These are phyloP conservation scores for Amphipoea lucens DNA, from an alignment of 2,888 invertebrate genomes.

Conservation along the genomic window DNA sequence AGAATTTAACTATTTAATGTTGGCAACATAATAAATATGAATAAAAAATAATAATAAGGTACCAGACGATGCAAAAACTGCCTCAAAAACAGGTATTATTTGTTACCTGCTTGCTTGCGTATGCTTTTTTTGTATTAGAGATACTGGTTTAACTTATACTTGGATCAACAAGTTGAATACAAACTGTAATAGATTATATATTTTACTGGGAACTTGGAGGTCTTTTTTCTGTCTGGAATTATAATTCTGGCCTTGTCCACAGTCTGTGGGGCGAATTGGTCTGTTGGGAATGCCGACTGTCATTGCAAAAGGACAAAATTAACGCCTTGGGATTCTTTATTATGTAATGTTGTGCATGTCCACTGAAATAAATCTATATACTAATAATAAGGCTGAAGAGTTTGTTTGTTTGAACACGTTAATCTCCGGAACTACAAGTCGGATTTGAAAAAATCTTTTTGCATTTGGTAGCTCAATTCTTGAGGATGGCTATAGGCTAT, in stretches of 20 bases:
- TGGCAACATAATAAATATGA: constrained; percentile 43
- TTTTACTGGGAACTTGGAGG: not conserved
- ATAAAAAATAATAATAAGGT: constrained; percentile 52
- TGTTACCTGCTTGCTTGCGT: constrained; percentile 22
- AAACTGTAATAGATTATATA: not conserved
- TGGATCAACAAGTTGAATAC: constrained; percentile 16
- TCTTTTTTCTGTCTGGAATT: not conserved
- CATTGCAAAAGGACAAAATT: not conserved
- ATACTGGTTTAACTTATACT: constrained; percentile 28
- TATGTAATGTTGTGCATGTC: too few species aligned
- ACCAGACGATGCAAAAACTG: constrained; percentile 34
- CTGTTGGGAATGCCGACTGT: not conserved
- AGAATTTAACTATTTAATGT: constrained; percentile 48
- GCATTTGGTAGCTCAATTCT: not conserved
- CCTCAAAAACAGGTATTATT: constrained; percentile 53
- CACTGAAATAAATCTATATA: too few species aligned
- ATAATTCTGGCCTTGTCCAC: not conserved
- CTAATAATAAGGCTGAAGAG: not conserved
- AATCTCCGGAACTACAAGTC: not conserved
- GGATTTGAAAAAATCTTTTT: not conserved
- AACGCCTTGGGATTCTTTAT: not conserved
- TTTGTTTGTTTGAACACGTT: not conserved
- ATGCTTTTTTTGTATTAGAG: constrained; percentile 41
- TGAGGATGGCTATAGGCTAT: not conserved
- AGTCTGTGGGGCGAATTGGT: not conserved